Base-by-base conservation (phyloP, 1,140 invertebrate species). In the Ganaspis sp. region DNA sequence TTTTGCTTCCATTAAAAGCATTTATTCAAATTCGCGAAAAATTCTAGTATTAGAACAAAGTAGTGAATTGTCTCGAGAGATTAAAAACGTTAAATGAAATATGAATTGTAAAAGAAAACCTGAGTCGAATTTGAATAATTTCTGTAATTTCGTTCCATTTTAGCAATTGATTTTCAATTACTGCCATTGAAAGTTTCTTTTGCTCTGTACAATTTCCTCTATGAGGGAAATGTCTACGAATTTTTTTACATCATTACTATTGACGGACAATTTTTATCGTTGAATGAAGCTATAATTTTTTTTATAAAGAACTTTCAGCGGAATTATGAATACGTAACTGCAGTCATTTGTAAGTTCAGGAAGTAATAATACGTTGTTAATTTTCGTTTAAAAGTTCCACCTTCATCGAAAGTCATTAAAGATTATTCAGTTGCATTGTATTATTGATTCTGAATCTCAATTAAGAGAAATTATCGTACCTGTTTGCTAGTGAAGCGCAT, bases 401-500 rank as follows among this genome's bases (percentile, higher is more conserved):
- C 6, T 11, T 64, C 12, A 64, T 12, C 11, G 11, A 29, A 1
- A 29, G 58, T 64, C 12, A 64, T 29, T 58, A 34, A 64, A 34
- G 58, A 64, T 34, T 34, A 64, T 64, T 64, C 15, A 64, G 26
- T 64, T 26, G 58, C 58, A 64, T 29, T 29, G 58, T 29, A 12
- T 64, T 64, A 64, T 64, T 26, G 58, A 64, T 64, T 64, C 29
- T 64, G 23, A 34, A 64, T 29, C 58, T n/a, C 23, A 64, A 64
- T 64, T 64, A 64, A 26, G 58, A n/a, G 58, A 64, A 64, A 34
- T 64, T 64, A 34, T 64, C 58, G 26, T 29, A 29, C 12, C 29
- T 64, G 58, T 64, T 64, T n/a, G 23, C 26, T 29, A 64, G 58
- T 64, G 58, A 64, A 26, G 58, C 58, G 58, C 58, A 64, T 64